Evolutionary conservation across 2,113 vertebrate genomes (phyloP), one percentile per base, ranked within the genome.

Genomic region (Nettapus auritus): DNA sequence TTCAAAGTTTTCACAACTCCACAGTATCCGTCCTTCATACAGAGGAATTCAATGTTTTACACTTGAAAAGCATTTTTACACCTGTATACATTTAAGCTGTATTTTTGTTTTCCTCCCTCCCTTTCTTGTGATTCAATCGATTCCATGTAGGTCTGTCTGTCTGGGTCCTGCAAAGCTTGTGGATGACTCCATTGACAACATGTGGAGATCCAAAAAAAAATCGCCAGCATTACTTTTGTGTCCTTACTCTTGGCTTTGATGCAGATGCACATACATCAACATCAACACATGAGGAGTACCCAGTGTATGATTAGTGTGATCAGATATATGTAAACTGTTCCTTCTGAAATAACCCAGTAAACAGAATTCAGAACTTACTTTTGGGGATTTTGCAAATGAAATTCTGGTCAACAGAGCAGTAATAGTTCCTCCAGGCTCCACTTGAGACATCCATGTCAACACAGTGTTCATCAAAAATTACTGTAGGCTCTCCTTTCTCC

Each of bases 351-450:
- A 81, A 86, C 5, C 4, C 19, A 66, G 19, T 8, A 18, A 31
- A 85, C 2, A 86, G 36, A 93, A 88, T 46, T 55, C 52, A 73
- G 40, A 68, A 95, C 98, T 97, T 97, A 99, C 99, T 97, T 98
- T 99, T 99, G 5, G 97, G 89, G 59, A 79, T 98, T 98, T 99
- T 99, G 97, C 99, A 99, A 94, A 99, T 99, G 93, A 96, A 99
- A 36, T 98, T 96, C 83, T 86, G 98, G 62, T 98, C 98, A 76
- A 92, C 96, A 44, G 93, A 96, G 89, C 99, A 99, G 89, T 95
- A 97, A 36, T 50, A 76, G 40, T 97, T 98, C 44, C 89, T 98
- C 99, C 99, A 99, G 74, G 96, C 57, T 44, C 98, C 98, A 3
- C 78, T 98, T 33, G 97, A 95, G 20, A 99, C 97, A 29, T 95